Evolutionary conservation across 2,113 vertebrate species (phyloP), one percentile per base, ranked within the genome.

Genomic region (Neodontobutis hainanensis): DNA sequence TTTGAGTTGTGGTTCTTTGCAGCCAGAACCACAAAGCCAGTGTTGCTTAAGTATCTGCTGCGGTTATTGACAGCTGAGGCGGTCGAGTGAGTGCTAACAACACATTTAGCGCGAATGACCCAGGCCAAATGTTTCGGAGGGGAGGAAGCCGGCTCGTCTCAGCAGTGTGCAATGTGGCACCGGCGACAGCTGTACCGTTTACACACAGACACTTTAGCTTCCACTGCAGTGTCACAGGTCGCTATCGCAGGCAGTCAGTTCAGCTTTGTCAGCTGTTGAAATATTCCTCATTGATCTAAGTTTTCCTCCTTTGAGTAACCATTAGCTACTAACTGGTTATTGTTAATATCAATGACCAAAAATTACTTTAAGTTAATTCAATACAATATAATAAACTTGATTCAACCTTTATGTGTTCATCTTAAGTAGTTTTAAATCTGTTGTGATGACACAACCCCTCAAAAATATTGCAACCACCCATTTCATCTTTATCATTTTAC

Each of bases 61-160:
- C 55, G 38, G 50, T 73, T 70, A 77, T 62, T 83, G 86, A 91
- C 88, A 91, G 81, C 83, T 90, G 88, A 88, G 51, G 64, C 68
- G 38, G 81, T 69, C n/a, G 51, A 68, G 70, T 69, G 75, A 88
- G 87, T 76, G 80, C 78, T 87, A 90, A 91, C 85, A 84, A 81
- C 86, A 86, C 87, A 68, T 80, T 87, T 78, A 77, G 74, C 73
- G 83, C 77, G 51, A 87, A 81, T 59, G 82, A 87, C 81, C 55
- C 38, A 6, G 61, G 69, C 73, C 88, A 91, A 91, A 89, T 89
- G 90, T 69, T 88, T 81, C 61, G 71, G 75, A 34, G 12, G 52
- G 36, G 73, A 77, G 86, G 76, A 83, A 89, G 68, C 61, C 53
- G 82, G 59, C 81, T 81, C 42, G 19, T 79, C 78, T 70, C 57